Evolutionary conservation across 2,113 vertebrate species (phyloP), one percentile per base, ranked within the genome.

Genomic region (Sander lucioperca): DNA sequence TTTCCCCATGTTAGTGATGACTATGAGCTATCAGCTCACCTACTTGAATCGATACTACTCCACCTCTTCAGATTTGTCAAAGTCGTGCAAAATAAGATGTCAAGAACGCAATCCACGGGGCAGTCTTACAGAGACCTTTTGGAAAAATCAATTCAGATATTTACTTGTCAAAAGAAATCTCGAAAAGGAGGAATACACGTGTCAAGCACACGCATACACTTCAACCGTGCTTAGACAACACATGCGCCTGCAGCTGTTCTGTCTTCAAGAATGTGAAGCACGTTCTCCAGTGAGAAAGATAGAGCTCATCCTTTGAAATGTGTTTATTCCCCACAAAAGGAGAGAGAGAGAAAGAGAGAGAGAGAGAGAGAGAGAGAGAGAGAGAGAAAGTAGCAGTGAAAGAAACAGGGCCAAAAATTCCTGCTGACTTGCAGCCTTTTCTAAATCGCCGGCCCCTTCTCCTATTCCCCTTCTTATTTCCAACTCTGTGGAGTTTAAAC

Each of bases 381-480:
- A 70, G 23, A 67, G 18, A 66, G 59, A 58, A 7, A 63, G 21
- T 47, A 16, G 50, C 30, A 64, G 59, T 30, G 39, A 47, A 74
- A 56, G 36, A 73, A 62, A 63, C 47, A 27, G 56, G 74, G 66
- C 63, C 65, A 39, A 53, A 51, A 90, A 92, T 90, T 89, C 79
- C 84, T 91, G 92, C 92, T 93, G 93, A 94, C 89, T 93, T 48
- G 80, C 87, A 88, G 78, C 67, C 86, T 85, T 85, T 43, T 87
- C 73, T 73, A 65, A 70, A 83, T 75, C 43, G 23, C 53, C 51
- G 1, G 70, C 71, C 43, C 72, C 68, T 82, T 64, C 66, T 66
- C 70, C 70, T 39, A 45, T 27, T 83, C 66, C 75, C 67, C 45
- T 71, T 63, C 82, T 81, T 82, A 63, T 77, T 67, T 82, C 79